These are phyloP conservation scores for Halichoeres trimaculatus DNA, from an alignment of 2,113 vertebrate genomes.

Conservation along the genomic window DNA sequence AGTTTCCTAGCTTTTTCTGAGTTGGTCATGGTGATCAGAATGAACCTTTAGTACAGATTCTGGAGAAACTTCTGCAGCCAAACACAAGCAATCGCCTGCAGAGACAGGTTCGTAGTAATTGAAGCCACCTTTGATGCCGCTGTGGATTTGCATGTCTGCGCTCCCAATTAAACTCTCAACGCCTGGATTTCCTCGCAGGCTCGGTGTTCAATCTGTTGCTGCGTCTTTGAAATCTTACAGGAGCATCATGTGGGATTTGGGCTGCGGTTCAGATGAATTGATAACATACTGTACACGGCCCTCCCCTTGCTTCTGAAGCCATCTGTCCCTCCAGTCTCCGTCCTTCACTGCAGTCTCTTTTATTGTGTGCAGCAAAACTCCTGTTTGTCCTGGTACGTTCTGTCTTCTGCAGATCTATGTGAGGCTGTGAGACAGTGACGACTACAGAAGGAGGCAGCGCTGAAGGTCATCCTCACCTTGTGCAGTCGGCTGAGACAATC, in stretches of 20 bases:
- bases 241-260: constrained; percentile 62
- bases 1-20: neutral
- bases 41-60: neutral
- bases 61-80: neutral
- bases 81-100: neutral
- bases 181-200: constrained; percentile 34
- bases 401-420: neutral
- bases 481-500: too few species aligned
- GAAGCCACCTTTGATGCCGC: constrained; percentile 28
- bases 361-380: neutral
- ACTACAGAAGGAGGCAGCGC: neutral
- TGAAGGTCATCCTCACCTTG: constrained; percentile 1
- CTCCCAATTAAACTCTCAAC: constrained; percentile 53
- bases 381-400: neutral
- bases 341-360: constrained; percentile 21
- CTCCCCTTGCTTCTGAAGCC: constrained; percentile 43
- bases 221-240: constrained; percentile 65
- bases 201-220: constrained; percentile 61
- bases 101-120: constrained; percentile 11
- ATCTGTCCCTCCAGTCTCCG: constrained; percentile 48
- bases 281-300: constrained; percentile 21
- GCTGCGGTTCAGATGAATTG: constrained; percentile 55
- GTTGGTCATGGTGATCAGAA: neutral
- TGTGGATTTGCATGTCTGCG: constrained; percentile 19
- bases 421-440: neutral